Base-by-base conservation (phyloP, 1,140 invertebrate genomes). In the Saxidomus purpurata region DNA sequence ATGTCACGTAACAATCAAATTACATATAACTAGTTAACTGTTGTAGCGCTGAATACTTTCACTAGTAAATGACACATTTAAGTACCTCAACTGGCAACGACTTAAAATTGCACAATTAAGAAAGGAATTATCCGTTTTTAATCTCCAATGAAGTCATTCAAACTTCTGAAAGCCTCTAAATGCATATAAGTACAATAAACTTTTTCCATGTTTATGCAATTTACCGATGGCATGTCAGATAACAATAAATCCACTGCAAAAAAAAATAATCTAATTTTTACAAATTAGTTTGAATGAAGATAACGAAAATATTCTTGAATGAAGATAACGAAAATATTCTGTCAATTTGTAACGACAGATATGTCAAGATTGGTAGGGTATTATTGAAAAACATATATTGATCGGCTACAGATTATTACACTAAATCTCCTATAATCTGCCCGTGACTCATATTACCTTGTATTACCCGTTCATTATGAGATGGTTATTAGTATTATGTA, bases 381-480 rank as follows among this genome's bases (percentile, higher is more conserved):
- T 36, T 38, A 71, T 71, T 71, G 67, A 38, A 40, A 63, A 67
- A 31, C 31, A 67, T 67, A 67, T 71, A 71, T 38, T 38, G 67
- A 71, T 71, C 67, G 15, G 1, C 3, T 22, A 15, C 17, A 40
- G 67, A 71, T 71, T 71, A 71, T 71, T 38, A 38, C 19, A 36
- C 38, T 71, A 71, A 71, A 71, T 71, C 67, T 71, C 67, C 67
- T 38, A 8, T 71, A 71, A 71, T 71, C 67, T 38, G 0, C 67
- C 38, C 38, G 38, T 71, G 67, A 38, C 34, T 71, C 67, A 38
- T 38, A 15, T 71, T 71, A 38, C 36, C 4, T 13, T 38, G 67
- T 71, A 28, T n/a, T 59, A 6, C 15, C 43, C 43, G 4, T 43
- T 4, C 15, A 43, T 43, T 43, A 43, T 43, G 43, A 43, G n/a